Percentiles rank a stretch among this genome's conserved stretches.
These are phyloP conservation scores for Clistopyga incitator DNA, from an alignment of 2,888 invertebrate genomes.

Conservation along the genomic window DNA sequence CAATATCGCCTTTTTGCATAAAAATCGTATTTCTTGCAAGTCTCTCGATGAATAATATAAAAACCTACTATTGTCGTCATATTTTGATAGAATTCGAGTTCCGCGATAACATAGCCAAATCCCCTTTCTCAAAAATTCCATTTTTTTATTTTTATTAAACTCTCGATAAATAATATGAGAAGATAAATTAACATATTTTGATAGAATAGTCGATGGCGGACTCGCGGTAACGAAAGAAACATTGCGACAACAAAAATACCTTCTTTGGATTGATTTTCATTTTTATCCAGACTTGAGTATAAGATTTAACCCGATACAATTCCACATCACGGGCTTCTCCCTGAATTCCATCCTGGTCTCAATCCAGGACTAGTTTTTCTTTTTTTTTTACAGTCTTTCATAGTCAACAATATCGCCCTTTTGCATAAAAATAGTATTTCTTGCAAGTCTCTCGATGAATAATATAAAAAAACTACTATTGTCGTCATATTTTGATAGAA, in stretches of 20 bases:
- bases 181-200: too few relatives aligned
- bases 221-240: too few relatives aligned
- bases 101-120: too few relatives aligned
- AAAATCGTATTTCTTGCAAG: neutral
- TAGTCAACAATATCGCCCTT: neutral
- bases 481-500: constrained; percentile 8
- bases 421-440: neutral
- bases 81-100: constrained; percentile 9
- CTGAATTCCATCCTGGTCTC: too few relatives aligned
- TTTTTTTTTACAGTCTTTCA: too few relatives aligned
- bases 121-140: too few relatives aligned
- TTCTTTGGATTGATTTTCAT: neutral
- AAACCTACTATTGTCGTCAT: neutral
- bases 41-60: neutral
- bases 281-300: neutral
- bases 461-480: neutral
- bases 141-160: too few relatives aligned
- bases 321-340: too few relatives aligned
- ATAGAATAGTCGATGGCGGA: neutral
- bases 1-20: neutral
- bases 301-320: too few relatives aligned
- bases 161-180: too few relatives aligned
- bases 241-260: neutral
- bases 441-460: neutral
- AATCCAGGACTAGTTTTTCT: too few relatives aligned